These are phyloP conservation scores for Odontocerum albicorne DNA, from an alignment of 2,888 invertebrate species.

Conservation along the genomic window DNA sequence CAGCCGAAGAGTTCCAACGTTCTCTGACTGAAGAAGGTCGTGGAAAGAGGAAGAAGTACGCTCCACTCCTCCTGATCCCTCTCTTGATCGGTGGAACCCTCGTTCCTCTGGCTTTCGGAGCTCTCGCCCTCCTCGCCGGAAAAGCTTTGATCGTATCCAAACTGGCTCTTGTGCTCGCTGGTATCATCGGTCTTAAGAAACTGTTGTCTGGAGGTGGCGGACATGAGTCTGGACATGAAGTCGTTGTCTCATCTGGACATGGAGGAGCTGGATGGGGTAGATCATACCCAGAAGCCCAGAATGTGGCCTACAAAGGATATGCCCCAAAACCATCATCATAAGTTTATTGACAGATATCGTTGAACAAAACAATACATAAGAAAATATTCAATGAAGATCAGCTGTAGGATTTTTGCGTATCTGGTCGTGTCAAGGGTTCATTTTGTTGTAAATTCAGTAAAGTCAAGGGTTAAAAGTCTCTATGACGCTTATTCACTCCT, in stretches of 20 bases:
- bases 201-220: constrained; percentile 68
- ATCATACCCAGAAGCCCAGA: constrained; percentile 54
- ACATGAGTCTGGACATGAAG: constrained; percentile 68
- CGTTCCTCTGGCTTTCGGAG: constrained; percentile 81
- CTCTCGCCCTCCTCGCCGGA: constrained; percentile 78
- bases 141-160: constrained; percentile 86
- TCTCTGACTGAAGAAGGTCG: constrained; percentile 66
- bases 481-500: too few relatives aligned
- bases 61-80: constrained; percentile 75
- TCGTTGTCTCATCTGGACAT: constrained; percentile 69
- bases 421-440: background rate
- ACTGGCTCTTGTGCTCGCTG: constrained; percentile 77
- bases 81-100: constrained; percentile 78
- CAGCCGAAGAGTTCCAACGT: constrained; percentile 63
- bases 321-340: constrained; percentile 29
- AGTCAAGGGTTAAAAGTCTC: too few relatives aligned
- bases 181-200: constrained; percentile 84
- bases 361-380: too few relatives aligned
- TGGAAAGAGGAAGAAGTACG: constrained; percentile 72
- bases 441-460: constrained; percentile 5
- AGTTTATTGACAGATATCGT: constrained; percentile 2
- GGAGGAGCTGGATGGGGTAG: constrained; percentile 75
- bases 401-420: too few relatives aligned
- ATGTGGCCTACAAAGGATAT: constrained; percentile 65
- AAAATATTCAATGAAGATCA: too few relatives aligned